Percentiles rank a stretch among this genome's conserved stretches.
phyloP scores from a whole-genome alignment of 2,113 vertebrate genomes.

The Cervus canadensis region DNA sequence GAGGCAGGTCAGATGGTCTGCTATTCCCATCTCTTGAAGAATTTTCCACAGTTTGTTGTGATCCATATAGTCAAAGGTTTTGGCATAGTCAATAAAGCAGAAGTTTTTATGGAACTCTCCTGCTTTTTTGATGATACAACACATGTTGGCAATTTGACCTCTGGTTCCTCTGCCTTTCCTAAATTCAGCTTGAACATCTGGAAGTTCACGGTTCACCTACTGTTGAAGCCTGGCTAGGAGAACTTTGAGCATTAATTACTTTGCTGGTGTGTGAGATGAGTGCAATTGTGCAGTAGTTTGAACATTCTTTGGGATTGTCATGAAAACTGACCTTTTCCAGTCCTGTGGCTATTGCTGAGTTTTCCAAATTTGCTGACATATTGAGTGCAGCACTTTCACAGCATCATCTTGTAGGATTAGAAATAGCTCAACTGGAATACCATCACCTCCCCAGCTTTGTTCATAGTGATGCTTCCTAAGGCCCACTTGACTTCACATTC shows the following conservation, averaged over 20 bases:
- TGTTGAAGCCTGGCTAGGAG: not conserved
- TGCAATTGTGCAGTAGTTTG: not conserved
- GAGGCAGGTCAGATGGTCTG: not conserved
- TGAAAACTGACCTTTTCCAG: not conserved
- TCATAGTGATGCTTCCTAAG: not conserved
- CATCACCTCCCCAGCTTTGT: not conserved
- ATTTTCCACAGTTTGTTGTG: not conserved
- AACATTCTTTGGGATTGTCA: not conserved
- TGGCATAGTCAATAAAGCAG: not conserved
- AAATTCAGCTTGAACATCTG: not conserved
- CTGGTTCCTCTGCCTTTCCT: not conserved
- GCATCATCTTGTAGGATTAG: accelerated
- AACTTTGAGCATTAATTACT: not conserved
- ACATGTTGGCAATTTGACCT: not conserved
- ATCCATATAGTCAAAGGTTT: not conserved
- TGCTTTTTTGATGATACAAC: not conserved
- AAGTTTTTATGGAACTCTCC: not conserved
- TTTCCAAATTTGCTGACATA: not conserved
- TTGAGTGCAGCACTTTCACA: not conserved
- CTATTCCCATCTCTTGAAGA: not conserved
- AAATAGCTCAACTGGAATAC: not conserved
- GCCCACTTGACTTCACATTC: not conserved
- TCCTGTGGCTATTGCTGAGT: not conserved
- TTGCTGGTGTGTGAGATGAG: not conserved
- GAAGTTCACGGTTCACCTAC: not conserved